Evolutionary conservation across 2,797 vertebrate genomes (phyloP).

Genomic region (Peromyscus attwateri): DNA sequence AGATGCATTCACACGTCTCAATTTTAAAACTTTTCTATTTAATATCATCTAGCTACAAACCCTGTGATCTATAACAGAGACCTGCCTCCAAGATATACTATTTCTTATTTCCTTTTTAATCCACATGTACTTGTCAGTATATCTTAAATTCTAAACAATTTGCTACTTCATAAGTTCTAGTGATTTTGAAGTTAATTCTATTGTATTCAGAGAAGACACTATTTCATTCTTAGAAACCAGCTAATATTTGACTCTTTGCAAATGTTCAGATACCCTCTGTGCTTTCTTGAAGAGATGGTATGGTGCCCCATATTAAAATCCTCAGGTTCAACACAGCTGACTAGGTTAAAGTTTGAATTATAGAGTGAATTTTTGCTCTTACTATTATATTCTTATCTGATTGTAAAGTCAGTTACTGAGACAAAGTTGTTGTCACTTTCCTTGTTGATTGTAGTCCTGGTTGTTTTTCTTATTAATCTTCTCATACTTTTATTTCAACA

Average conservation of each 20-base stretch:
- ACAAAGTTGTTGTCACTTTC: not conserved
- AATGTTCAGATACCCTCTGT: not conserved
- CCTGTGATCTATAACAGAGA: not conserved
- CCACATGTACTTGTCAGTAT: not conserved
- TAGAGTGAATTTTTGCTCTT: not conserved
- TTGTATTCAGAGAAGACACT: not conserved
- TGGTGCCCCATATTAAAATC: not conserved
- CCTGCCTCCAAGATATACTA: not conserved
- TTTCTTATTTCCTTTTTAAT: not conserved
- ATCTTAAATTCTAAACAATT: constrained; percentile 11
- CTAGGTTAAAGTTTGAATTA: not conserved
- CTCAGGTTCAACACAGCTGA: not conserved
- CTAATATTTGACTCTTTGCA: not conserved
- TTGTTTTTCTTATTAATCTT: not conserved
- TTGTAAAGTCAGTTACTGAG: not conserved
- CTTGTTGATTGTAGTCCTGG: not conserved
- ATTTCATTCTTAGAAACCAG: not conserved
- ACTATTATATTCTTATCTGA: not conserved
- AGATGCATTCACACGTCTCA: not conserved
- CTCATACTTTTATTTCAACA: not conserved
- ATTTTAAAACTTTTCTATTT: not conserved
- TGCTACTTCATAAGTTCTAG: not conserved
- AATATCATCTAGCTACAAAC: too few species aligned
- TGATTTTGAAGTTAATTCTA: not conserved
- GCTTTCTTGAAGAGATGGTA: not conserved